Base-by-base conservation (phyloP, 30 jellyfish, hydroid and myxozoan species). In the Chironex yamaguchii region DNA sequence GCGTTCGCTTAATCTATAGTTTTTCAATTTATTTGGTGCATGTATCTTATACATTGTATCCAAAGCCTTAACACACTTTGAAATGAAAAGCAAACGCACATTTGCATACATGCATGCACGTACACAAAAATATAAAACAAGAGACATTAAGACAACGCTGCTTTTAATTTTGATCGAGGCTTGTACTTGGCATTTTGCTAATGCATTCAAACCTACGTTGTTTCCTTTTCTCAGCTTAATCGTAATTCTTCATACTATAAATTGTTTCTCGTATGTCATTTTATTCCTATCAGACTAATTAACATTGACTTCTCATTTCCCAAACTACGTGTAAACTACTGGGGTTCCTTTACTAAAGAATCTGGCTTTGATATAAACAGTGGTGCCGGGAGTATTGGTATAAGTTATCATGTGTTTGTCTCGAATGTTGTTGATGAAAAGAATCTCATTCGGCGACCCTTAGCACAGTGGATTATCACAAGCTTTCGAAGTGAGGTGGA, bases 301-400 rank as follows among this genome's bases (percentile, higher is more conserved):
- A 52, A 79, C 70, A 50, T 94, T 32, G 96, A 94, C 50, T 94
- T 89, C 72, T 23, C 73, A 33, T 94, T 94, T 79, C 92, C 97
- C 22, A 90, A 94, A n/a, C 67, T 94, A 54, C 77, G 89, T 27
- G 97, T 83, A 20, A 83, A 75, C 54, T 94, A 94, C 68, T 94
- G 92, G 89, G 99, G 99, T 32, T 94, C 99, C n/a, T 94, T 94
- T 70, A 82, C 96, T 28, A 91, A 88, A 65, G 99, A 94, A 0
- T 89, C 93, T 25, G 99, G 99, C 75, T 78, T 89, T 35, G 96
- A 89, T 76, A 79, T 84, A 85, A 48, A 34, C 12, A 85, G 85
- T 12, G 71, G 93, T 9, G 53, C 96, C 1, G 99, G 99, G 22
- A 58, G 69, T 27, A 31, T 94, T n/a, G 89, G 98, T 22, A 85